Evolutionary conservation across 2,888 invertebrate species (phyloP), one percentile per base, ranked within the genome.

Genomic region (Athalia cordata): DNA sequence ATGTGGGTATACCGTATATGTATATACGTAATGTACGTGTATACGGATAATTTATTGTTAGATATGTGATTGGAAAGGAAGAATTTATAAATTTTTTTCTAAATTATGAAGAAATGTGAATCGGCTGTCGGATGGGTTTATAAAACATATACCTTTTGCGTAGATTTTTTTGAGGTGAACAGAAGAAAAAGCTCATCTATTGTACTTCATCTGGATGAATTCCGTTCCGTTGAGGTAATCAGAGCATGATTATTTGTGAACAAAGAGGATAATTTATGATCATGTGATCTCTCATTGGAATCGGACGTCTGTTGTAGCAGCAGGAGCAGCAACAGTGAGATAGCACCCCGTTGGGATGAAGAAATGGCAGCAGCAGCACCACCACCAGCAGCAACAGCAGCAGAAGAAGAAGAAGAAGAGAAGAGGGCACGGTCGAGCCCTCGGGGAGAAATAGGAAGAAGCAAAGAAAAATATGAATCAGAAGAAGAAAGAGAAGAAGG

Each of bases 401-500:
- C 29, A 29, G 29, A 29, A 29, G 29, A 29, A 29, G 29, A 29
- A 29, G 29, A 29, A 29, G 29, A 29, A 29, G 29, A 29, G 68
- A 43, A 55, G 68, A 68, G 68, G 55, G 68, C 68, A 68, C 55
- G 11, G 68, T 43, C 52, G 55, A 43, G 45, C 59, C 72, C 72
- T 6, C 15, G 11, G 68, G 52, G 52, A 52, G 13, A 55, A 75
- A 11, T 47, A 78, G 64, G 4, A 70, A 52, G 45, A 59, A 50
- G 15, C 13, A 45, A 68, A 62, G 49, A 62, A 45, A 49, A 57
- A n/a, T 62, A 8, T 64, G 6, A 64, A 64, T 9, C 5, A 64
- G 11, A 43, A 50, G 15, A 72, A 64, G 43, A 52, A 57, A 79
- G 81, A 80, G 78, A 81, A 80, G 78, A 65, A 80, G 81, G 15